phyloP scores from a whole-genome alignment of 2,113 vertebrate species.

The Cottus gobio region DNA sequence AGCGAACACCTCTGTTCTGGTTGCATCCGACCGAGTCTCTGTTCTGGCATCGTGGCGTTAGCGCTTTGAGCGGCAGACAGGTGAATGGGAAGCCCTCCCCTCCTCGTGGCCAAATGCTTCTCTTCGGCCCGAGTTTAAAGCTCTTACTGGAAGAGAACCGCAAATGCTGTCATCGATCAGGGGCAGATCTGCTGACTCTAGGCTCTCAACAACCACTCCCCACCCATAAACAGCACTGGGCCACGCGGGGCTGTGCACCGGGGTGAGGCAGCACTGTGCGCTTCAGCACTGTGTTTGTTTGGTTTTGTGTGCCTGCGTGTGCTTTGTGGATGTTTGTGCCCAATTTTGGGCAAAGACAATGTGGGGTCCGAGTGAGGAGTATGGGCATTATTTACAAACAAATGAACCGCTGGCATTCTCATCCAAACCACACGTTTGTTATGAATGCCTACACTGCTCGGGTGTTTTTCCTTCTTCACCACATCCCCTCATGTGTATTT shows the following conservation, averaged over 20 bases:
- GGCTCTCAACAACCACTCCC: conserved; percentile 79
- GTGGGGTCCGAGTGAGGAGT: conserved; percentile 9
- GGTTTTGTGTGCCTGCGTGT: conserved; percentile 27
- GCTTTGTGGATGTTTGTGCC: conserved; percentile 27
- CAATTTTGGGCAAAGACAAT: conserved; percentile 19
- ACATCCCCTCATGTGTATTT: conserved; percentile 12
- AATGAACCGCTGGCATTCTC: neutral
- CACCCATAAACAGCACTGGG: conserved; percentile 73
- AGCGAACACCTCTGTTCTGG: conserved; percentile 19
- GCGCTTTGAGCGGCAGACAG: conserved; percentile 40
- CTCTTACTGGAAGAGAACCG: conserved; percentile 85
- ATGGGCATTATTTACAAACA: conserved; percentile 8
- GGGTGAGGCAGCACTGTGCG: conserved; percentile 52
- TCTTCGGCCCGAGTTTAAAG: conserved; percentile 76
- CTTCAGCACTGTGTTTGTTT: conserved; percentile 4
- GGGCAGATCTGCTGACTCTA: conserved; percentile 82
- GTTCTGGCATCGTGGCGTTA: conserved; percentile 33
- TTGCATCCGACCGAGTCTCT: conserved; percentile 12
- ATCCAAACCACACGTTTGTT: conserved; percentile 4
- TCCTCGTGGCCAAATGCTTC: conserved; percentile 60
- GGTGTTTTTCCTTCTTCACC: neutral
- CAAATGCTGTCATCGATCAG: conserved; percentile 84
- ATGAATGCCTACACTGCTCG: neutral
- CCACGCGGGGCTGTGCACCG: conserved; percentile 66
- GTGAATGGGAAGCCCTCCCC: conserved; percentile 56